Evolutionary conservation across 2,113 vertebrate species (phyloP), one percentile per base, ranked within the genome.

Genomic region (Barnardius zonarius): DNA sequence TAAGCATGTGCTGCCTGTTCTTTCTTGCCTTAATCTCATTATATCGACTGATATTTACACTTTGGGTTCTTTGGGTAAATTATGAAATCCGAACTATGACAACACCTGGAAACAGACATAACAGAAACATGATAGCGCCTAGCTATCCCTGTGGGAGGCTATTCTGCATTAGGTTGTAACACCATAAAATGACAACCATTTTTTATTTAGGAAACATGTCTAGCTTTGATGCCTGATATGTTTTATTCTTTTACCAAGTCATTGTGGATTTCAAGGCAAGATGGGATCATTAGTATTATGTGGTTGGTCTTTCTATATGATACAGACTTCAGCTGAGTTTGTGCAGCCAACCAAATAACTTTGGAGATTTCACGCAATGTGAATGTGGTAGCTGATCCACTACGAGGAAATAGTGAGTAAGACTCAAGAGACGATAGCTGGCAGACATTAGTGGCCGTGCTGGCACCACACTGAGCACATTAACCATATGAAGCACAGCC

Each of bases 61-160:
- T 67, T 54, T 46, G 85, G 31, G 17, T 94, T 89, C 78, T 82
- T 54, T 17, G 57, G 61, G 43, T 90, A 55, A 83, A 33, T 73
- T 43, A 77, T 55, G 59, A 88, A 95, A 96, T 88, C 68, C 68
- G 44, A 88, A 72, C 79, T 83, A 22, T n/a, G 61, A 49, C 88
- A 93, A 24, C 90, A 90, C 85, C 90, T 95, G 86, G 83, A 86
- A 93, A 83, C 12, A 86, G 83, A 68, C 82, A 49, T 51, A 83
- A 77, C 55, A 93, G 90, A 93, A 96, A 93, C 33, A 9, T 27
- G 68, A 95, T 90, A 94, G 39, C 17, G 2, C 51, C 55, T 37
- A 49, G 37, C 39, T 92, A 24, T 86, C 83, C 85, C 85, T 39
- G 0, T 7, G 61, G 83, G 90, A 94, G 62, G 16, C 35, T 93